Base-by-base conservation (phyloP, 2,113 vertebrate species). In the Cynoglossus semilaevis region DNA sequence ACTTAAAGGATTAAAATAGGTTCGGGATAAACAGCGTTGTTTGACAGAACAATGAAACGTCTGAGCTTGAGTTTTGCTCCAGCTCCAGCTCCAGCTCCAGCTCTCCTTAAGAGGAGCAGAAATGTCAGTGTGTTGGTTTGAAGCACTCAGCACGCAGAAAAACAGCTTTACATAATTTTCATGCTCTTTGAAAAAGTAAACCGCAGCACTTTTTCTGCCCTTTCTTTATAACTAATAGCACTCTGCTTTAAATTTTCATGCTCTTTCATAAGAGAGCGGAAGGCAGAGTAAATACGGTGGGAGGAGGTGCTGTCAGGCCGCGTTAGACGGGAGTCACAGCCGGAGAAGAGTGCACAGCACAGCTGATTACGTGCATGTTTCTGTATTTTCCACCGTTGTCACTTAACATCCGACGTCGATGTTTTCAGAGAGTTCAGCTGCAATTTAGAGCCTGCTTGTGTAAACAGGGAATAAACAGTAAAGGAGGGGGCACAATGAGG, bases 231-330 rank as follows among this genome's bases (percentile, higher is more conserved):
- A 67, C 71, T 61, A 76, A 72, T 59, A 66, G 65, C 61, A 55
- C 68, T 74, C 43, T 51, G 65, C 84, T 80, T 86, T 79, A 81
- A 82, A 86, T 37, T 73, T 79, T 72, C 22, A 80, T 83, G 77
- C 61, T 58, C 57, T 79, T 72, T 51, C 52, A 77, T 41, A 67
- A 71, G 58, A 19, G 19, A 73, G 51, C 74, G 67, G 14, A 62
- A 56, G 57, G 70, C 47, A 49, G 53, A 63, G 70, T 63, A 75
- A 74, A 79, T 48, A 72, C 54, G 76, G 76, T 70, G 75, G 66
- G 66, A 63, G 60, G 70, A 60, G 70, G 53, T 71, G 59, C 60
- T 80, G 70, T 81, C 75, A 63, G 56, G 64, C 52, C n/a, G 43
- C 15, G 56, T 77, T 79, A 60, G 63, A 75, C 46, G 51, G 58